Percentiles rank a stretch among this genome's conserved stretches.
These are phyloP conservation scores for Silurus meridionalis DNA, from an alignment of 2,113 vertebrate species.

Conservation along the genomic window DNA sequence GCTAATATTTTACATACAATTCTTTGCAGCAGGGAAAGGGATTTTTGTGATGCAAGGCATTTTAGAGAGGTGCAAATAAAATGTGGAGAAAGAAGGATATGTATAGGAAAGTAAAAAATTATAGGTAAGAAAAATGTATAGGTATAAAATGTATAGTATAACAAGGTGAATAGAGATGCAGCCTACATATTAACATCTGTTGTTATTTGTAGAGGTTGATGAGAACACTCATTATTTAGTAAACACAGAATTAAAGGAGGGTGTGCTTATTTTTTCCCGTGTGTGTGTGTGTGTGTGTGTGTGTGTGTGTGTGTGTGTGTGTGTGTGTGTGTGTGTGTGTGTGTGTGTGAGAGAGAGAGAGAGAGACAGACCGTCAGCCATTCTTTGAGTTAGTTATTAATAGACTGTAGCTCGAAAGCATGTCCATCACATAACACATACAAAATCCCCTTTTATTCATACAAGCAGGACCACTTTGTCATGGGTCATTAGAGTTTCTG, in stretches of 20 bases:
- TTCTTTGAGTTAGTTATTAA: conserved; percentile 39
- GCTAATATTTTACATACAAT: too few relatives aligned
- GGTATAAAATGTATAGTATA: too few relatives aligned
- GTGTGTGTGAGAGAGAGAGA: not conserved
- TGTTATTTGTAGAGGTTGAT: not conserved
- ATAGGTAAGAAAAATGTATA: too few relatives aligned
- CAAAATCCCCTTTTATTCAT: not conserved
- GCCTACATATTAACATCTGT: too few relatives aligned
- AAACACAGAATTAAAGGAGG: not conserved
- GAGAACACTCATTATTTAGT: not conserved
- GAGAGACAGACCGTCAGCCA: conserved; percentile 24
- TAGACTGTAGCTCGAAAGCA: conserved; percentile 33
- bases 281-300: not conserved
- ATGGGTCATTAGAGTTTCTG: conserved; percentile 40
- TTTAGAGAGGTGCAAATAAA: too few relatives aligned
- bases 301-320: conserved; percentile 8
- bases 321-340: not conserved
- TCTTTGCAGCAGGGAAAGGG: too few relatives aligned
- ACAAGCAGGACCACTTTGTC: not conserved
- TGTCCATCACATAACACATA: conserved; percentile 29
- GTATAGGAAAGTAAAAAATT: too few relatives aligned
- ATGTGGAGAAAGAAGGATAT: too few relatives aligned
- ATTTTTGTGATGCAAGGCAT: too few relatives aligned
- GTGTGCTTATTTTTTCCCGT: not conserved
- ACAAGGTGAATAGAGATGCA: too few relatives aligned